Evolutionary conservation across 2,113 vertebrate genomes (phyloP), one percentile per base, ranked within the genome.

Genomic region (Psilopsiagon aymara): DNA sequence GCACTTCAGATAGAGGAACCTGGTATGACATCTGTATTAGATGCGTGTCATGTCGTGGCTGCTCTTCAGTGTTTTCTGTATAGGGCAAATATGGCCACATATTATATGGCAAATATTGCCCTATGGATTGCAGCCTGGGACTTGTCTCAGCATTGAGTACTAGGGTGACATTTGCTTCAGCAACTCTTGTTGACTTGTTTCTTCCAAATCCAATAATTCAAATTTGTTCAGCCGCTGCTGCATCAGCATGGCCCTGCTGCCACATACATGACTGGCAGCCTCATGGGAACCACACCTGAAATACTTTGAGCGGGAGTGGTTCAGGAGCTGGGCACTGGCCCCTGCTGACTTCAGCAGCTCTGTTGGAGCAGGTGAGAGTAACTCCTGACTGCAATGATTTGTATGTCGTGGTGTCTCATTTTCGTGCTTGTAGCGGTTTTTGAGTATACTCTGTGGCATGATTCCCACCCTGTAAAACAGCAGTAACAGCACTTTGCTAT

Each of bases 401-500:
- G 43, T 62, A 44, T 69, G 18, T 86, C 67, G 12, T 33, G 28
- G 28, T 47, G 27, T 41, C 63, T 85, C 47, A 70, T 74, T 87
- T 89, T 24, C 1, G 1, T 83, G 55, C 73, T 59, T 81, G 37
- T 86, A 84, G 62, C 49, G 37, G 68, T 59, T 91, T 91, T 69
- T 83, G 53, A 80, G 52, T 86, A 17, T 53, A 49, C 41, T 66
- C 57, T 46, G 1, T 52, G 62, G 35, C 29, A 7, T 41, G 41
- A 51, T 80, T 91, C 91, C 35, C 15, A 73, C 46, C 43, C 53
- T 88, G 70, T 46, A 46, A 82, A 91, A 60, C 3, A 77, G 82
- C 75, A 71, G 23, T 35, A n/a, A 94, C 93, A 95, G 64, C 90
- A 93, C 71, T 90, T 95, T 31, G 37, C 71, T 92, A 4, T 66